Base-by-base conservation (phyloP, 2,113 vertebrate genomes). In the Chaenocephalus aceratus region DNA sequence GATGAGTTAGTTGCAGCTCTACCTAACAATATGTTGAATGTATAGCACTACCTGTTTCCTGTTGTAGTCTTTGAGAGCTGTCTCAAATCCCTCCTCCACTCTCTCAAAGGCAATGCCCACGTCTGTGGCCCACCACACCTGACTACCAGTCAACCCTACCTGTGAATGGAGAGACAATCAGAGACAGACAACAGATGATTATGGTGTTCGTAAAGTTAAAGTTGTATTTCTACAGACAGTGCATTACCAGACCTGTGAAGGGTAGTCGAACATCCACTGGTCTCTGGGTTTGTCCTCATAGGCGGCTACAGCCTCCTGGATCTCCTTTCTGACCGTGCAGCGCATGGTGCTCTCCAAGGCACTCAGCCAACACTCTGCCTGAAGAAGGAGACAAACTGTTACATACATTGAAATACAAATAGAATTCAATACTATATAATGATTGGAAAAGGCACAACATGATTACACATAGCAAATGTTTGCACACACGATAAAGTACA, bases 251-350 rank as follows among this genome's bases (percentile, higher is more conserved):
- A 93, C 92, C 94, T 95, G 92, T 13, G 93, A 94, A 44, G 93
- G 95, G 71, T 90, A 94, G 58, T 96, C 94, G 91, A 96, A 94
- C 46, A 96, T 90, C 93, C 95, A 96, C 77, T 93, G 91, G 77
- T 96, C 95, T 76, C 92, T 36, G 5, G 94, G 88, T 83, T 96
- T 95, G 85, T 95, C 94, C 72, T 96, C 94, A 58, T 89, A 93
- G 0, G 90, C 90, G 65, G 79, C 77, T 10, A 94, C 93, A 2
- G 91, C 92, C 82, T 95, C 94, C 61, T 91, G 93, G 46, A 94
- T 93, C 87, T 95, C 96, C 81, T 94, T 89, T 61, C 76, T 91
- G 0, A 94, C 93, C 9, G 80, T 92, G 41, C 77, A 59, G 60
- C 92, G 91, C 88, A 95, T 94, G 59, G 79, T 83, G 75, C 41